Conservation (phyloP, 2,113 vertebrate species). For the Hyaena hyaena region DNA sequence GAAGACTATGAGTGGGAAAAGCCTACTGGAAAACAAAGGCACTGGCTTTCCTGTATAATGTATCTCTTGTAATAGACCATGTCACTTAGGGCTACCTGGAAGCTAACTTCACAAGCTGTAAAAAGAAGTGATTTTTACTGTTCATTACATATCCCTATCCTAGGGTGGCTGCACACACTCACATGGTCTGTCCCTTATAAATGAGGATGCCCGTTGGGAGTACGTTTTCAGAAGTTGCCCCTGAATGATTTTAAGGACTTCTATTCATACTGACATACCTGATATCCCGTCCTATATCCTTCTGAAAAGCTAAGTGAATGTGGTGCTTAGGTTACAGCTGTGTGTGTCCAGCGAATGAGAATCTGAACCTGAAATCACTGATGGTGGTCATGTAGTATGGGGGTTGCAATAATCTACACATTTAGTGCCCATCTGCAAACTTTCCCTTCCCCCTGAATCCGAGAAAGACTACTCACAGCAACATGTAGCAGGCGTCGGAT, state of each 20-base stretch:
- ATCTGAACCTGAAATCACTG: neutral
- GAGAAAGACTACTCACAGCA: slow-evolving; percentile 91
- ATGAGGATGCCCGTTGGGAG: neutral
- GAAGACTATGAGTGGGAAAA: neutral
- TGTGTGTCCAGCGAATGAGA: neutral
- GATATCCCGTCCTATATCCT: neutral
- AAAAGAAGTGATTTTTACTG: neutral
- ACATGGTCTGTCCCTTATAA: neutral
- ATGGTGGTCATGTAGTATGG: too few species aligned
- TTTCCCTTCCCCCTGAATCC: neutral
- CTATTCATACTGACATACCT: neutral
- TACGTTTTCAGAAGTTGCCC: neutral
- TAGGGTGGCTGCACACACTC: neutral
- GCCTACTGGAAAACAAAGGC: neutral
- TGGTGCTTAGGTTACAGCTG: neutral
- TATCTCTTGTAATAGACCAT: neutral
- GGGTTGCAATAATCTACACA: neutral
- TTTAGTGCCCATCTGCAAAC: neutral
- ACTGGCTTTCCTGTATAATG: neutral
- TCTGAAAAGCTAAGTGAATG: slow-evolving; percentile 9
- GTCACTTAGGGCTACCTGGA: neutral
- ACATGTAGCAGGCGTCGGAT: slow-evolving; percentile 98
- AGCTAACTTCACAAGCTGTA: neutral
- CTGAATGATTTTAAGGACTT: neutral
- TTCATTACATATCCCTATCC: neutral